phyloP scores from a whole-genome alignment of 2,113 vertebrate species.

The Asarcornis scutulata region DNA sequence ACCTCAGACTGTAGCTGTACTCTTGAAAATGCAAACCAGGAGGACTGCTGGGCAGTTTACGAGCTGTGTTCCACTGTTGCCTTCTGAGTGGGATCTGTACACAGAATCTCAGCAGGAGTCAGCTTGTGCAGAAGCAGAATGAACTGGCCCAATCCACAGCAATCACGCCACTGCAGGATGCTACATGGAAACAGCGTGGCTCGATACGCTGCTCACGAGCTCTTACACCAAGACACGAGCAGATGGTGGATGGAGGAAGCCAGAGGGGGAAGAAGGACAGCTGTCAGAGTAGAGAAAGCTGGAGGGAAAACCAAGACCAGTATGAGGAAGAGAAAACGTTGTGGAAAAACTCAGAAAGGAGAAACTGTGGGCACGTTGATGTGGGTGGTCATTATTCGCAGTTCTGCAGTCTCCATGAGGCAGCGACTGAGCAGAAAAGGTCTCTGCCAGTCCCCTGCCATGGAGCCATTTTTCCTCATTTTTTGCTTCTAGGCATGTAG shows the following conservation, averaged over 20 bases:
- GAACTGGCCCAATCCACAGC: neutral
- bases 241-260: neutral
- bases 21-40: neutral
- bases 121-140: neutral
- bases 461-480: neutral
- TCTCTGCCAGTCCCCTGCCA: neutral
- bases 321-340: neutral
- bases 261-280: neutral
- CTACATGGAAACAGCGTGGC: fast-evolving
- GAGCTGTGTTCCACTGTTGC: neutral
- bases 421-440: neutral
- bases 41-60: neutral
- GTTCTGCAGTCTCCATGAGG: neutral
- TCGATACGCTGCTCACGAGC: neutral
- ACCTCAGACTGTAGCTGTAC: neutral
- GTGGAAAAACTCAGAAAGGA: neutral
- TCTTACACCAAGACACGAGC: neutral
- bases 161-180: neutral
- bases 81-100: neutral
- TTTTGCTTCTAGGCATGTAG: neutral
- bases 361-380: fast-evolving
- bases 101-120: neutral
- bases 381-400: neutral
- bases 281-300: neutral
- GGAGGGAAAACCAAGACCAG: neutral